A percentile compares a stretch with the other conserved stretches of the same genome.
Conservation (phyloP, 2,888 invertebrate genomes). For the Melanophora roralis region DNA sequence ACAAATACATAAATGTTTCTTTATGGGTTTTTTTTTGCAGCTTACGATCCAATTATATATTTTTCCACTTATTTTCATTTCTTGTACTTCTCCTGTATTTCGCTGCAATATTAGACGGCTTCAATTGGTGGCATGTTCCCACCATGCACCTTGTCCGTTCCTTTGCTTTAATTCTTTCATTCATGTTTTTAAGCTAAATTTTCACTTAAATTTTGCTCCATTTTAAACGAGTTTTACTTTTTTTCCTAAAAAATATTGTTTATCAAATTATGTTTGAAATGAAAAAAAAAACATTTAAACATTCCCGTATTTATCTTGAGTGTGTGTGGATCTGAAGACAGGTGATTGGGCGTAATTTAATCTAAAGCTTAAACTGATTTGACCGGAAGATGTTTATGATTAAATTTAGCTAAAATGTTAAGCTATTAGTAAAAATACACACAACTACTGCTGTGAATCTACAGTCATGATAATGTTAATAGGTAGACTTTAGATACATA, state of each 20-base stretch:
- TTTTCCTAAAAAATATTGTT: background rate
- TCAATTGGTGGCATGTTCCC: slow-evolving; percentile 28
- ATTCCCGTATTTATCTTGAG: slow-evolving; percentile 8
- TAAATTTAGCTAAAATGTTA: slow-evolving; percentile 19
- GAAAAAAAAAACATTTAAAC: background rate
- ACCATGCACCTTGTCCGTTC: background rate
- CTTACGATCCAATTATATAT: slow-evolving; percentile 54
- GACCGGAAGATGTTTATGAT: slow-evolving; percentile 50
- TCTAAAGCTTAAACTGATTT: slow-evolving; percentile 2
- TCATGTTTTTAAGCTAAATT: background rate
- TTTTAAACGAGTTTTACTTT: background rate
- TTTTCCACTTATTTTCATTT: slow-evolving; percentile 45
- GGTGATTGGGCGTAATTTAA: slow-evolving; percentile 36
- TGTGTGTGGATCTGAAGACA: slow-evolving; percentile 40
- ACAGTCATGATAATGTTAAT: background rate
- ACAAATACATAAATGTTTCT: background rate
- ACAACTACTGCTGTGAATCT: no score
- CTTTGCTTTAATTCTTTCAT: background rate
- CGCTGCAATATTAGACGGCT: slow-evolving; percentile 3
- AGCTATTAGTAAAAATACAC: background rate
- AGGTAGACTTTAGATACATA: background rate
- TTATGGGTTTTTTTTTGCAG: background rate
- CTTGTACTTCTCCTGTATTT: background rate
- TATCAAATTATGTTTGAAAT: slow-evolving; percentile 29
- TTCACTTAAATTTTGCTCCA: background rate